Evolutionary conservation across 2,797 vertebrate species (phyloP), one percentile per base, ranked within the genome.

Genomic region (Phrynocephalus vlangalii): DNA sequence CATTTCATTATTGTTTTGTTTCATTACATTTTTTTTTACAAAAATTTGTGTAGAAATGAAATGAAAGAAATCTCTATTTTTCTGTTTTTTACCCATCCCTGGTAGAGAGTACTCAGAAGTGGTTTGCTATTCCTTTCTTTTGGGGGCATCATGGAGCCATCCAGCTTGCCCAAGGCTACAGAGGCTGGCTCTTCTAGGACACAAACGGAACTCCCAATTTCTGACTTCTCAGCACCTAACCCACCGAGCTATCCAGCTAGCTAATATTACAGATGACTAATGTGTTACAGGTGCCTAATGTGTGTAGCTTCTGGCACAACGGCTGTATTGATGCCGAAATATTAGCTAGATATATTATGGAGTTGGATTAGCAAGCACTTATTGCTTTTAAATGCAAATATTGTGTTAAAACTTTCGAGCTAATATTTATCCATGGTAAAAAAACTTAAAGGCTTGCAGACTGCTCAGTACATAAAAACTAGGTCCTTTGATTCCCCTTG

Each of bases 351-450:
- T 30, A 73, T 78, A 15, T 52, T 30, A 76, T 91, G 52, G 71
- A 81, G 86, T 87, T 86, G 60, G 7, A 52, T 7, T 81, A 1
- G 30, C 60, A 6, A 7, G 20, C 18, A 44, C 78, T 85, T 91
- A 68, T 73, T 2, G 0, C 26, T 84, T 63, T 63, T 87, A 77
- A 85, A n/a, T 71, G 86, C 68, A 76, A 26, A 82, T 38, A 86
- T 80, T 90, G 5, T 2, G 63, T 88, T 84, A 30, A 84, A 80
- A 89, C 0, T 1, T 18, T 91, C 60, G 90, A 80, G 91, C 85
- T 94, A 86, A 86, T 93, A 66, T 91, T 94, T 94, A 85, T 81
- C 87, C 52, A 44, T 5, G 11, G 8, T 76, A 88, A 75, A 86
- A 68, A 79, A 87, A 79, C 79, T 3, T 73, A 8, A 4, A n/a